Evolutionary conservation across 2,797 vertebrate genomes (phyloP).

Genomic region (Gymnopithys bicolor): DNA sequence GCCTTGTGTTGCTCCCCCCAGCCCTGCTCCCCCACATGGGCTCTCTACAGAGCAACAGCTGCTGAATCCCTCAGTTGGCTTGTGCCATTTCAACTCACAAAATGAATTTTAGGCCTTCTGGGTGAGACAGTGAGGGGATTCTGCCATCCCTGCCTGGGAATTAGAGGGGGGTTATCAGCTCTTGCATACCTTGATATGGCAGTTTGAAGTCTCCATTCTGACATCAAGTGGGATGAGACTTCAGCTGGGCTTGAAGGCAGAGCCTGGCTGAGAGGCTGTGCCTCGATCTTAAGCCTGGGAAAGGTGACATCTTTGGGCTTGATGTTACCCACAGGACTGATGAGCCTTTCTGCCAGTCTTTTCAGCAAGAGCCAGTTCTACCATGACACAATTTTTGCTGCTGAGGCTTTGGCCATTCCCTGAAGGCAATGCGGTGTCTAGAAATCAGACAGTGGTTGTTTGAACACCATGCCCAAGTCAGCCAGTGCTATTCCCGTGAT

Average conservation of each 20-base stretch:
- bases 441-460: background rate
- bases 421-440: fast-evolving
- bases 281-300: background rate
- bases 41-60: background rate
- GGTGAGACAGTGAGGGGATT: background rate
- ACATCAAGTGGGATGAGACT: background rate
- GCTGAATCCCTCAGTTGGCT: background rate
- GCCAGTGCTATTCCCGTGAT: fast-evolving
- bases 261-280: background rate
- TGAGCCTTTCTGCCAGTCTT: background rate
- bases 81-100: background rate
- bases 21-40: background rate
- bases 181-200: background rate
- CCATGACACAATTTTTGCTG: background rate
- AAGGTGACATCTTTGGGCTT: background rate
- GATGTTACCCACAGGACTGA: background rate
- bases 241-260: background rate
- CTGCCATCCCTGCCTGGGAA: background rate
- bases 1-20: fast-evolving
- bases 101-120: background rate
- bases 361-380: background rate
- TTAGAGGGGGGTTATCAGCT: background rate
- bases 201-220: background rate
- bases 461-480: background rate
- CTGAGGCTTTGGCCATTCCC: background rate